Evolutionary conservation across 1,140 invertebrate species (phyloP), one percentile per base, ranked within the genome.

Genomic region (Helicoverpa armigera): DNA sequence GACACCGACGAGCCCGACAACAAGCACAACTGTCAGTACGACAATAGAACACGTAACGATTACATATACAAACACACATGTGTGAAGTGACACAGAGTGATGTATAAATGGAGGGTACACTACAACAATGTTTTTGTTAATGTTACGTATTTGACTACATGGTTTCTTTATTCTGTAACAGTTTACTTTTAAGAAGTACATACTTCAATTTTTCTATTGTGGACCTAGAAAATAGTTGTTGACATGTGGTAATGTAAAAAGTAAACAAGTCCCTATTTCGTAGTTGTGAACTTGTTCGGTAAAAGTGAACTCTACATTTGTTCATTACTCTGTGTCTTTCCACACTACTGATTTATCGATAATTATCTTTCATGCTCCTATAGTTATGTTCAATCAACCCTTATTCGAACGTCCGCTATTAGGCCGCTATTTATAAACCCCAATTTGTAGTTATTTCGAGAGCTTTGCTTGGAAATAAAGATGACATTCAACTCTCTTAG

Each of bases 1-100:
- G 96, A 96, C 85, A 95, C 94, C 13, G 94, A 95, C 53, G 92
- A 94, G 82, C 88, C 91, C 11, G 94, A 94, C 69, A 80, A 81
- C 14, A 75, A 85, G 14, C 84, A 82, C 48, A 83, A 89, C 65
- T 94, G 91, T 94, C 82, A 87, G 91, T 92, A 67, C 50, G 53
- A 67, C 60, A 75, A 11, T 2, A 16, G 31, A 2, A 14, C 12
- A 56, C 13, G n/a, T 50, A 29, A 12, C 16, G 13, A 54, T 10
- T 16, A 43, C n/a, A 48, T 31, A 65, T 7, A 43, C 61, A 65
- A 10, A 65, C 4, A 43, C n/a, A 16, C 14, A 35, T 0, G 1
- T 61, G 35, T 43, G 4, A 35, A 48, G 3, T 13, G 2, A 0
- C 18, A 69, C 61, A 31, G 61, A 65, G 14, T 43, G 16, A 14